Percentiles rank a stretch among this genome's conserved stretches.
phyloP scores from a whole-genome alignment of 2,113 vertebrate species.

The Pithys albifrons region DNA sequence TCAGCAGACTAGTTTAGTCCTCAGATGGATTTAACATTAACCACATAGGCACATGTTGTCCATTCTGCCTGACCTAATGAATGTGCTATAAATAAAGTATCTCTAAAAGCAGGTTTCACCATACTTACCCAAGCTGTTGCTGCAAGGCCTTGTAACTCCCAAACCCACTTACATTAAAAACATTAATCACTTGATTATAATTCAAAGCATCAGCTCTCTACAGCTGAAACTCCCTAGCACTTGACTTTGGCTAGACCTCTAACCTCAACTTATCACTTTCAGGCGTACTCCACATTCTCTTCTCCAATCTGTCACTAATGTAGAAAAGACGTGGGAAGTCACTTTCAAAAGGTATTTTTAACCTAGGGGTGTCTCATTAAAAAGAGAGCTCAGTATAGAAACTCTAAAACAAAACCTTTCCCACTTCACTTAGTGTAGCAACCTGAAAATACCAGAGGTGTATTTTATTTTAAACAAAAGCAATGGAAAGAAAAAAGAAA shows the following conservation, averaged over 20 bases:
- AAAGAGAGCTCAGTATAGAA: not conserved
- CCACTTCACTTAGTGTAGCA: not conserved
- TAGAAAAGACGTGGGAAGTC: conserved; percentile 16
- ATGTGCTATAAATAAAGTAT: conserved; percentile 59
- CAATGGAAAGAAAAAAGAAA: not conserved
- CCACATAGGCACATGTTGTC: conserved; percentile 62
- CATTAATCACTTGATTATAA: conserved; percentile 66
- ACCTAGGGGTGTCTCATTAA: conserved; percentile 29
- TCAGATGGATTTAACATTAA: conserved; percentile 70
- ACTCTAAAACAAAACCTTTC: not conserved
- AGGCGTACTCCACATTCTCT: conserved; percentile 23
- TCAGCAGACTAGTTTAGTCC: conserved; percentile 35
- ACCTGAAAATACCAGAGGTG: not conserved
- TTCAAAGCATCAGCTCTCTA: conserved; percentile 58
- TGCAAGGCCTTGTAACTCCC: conserved; percentile 40
- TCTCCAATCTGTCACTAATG: not conserved
- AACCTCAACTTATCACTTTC: conserved; percentile 57
- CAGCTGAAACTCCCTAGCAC: conserved; percentile 61
- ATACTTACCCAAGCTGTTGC: conserved; percentile 39
- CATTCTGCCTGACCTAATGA: conserved; percentile 47
- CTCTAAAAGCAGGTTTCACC: conserved; percentile 47
- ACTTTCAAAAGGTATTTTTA: conserved; percentile 39
- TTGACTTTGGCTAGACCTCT: conserved; percentile 67
- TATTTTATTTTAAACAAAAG: conserved; percentile 1
- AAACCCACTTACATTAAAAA: conserved; percentile 35